Percentiles rank a stretch among this genome's conserved stretches.
Conservation (phyloP, 2,888 invertebrate species). For the Melolontha melolontha region DNA sequence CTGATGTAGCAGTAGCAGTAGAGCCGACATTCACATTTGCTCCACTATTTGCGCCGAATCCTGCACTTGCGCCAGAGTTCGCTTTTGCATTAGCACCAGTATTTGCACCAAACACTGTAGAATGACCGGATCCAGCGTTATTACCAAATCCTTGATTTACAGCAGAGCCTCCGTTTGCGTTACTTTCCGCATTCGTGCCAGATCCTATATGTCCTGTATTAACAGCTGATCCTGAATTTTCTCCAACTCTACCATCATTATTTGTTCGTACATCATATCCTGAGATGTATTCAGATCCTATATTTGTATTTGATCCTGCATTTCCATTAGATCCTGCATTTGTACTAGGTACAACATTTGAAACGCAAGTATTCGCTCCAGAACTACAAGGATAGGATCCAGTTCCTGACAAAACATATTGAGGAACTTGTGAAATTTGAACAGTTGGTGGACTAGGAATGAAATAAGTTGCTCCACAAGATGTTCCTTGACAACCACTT, state of each 20-base stretch:
- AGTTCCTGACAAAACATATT: not conserved
- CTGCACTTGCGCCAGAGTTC: slow-evolving; percentile 15
- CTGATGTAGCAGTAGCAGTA: not conserved
- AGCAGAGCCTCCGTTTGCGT: not conserved
- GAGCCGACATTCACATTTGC: slow-evolving; percentile 1
- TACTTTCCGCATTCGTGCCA: too few relatives aligned
- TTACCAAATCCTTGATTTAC: not conserved
- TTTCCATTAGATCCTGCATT: slow-evolving; percentile 14
- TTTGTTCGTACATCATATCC: not conserved
- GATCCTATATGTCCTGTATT: not conserved
- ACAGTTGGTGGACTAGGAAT: slow-evolving; percentile 21
- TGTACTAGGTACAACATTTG: not conserved
- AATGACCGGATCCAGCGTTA: not conserved
- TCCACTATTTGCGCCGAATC: slow-evolving; percentile 4
- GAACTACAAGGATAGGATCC: not conserved
- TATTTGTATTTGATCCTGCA: slow-evolving; percentile 2
- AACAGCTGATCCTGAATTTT: slow-evolving; percentile 2
- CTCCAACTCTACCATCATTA: not conserved
- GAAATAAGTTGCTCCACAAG: slow-evolving; percentile 12
- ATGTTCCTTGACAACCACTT: slow-evolving; percentile 11
- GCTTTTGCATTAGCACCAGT: slow-evolving; percentile 19
- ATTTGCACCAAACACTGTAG: not conserved
- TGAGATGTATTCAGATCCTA: slow-evolving; percentile 2
- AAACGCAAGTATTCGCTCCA: not conserved
- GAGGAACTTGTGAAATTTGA: slow-evolving; percentile 25